Conservation (phyloP, 2,888 invertebrate species). For the Lymantria monacha region DNA sequence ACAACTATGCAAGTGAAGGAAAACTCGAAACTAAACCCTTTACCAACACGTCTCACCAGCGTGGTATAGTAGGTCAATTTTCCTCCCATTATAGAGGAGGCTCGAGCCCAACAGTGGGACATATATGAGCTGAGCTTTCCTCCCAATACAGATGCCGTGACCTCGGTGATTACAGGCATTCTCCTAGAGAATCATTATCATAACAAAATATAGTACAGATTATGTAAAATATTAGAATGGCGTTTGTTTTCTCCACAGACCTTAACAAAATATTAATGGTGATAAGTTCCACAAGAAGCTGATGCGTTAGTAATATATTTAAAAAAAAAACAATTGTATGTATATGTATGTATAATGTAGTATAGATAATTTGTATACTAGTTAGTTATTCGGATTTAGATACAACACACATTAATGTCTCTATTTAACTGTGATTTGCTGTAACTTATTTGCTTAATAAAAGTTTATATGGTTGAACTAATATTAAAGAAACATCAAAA, state of each 20-base stretch:
- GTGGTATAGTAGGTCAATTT: no score
- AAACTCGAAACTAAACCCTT: no score
- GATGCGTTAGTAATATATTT: slow-evolving; percentile 39
- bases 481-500: background rate
- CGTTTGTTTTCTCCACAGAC: slow-evolving; percentile 12
- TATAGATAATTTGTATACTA: slow-evolving; percentile 44
- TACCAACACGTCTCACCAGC: no score
- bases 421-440: slow-evolving; percentile 4
- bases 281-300: slow-evolving; percentile 51
- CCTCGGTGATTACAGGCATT: no score
- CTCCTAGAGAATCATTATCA: no score
- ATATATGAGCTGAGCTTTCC: no score
- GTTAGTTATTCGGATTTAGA: slow-evolving; percentile 43
- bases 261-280: slow-evolving; percentile 36
- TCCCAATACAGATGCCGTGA: no score
- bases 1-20: no score
- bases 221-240: no score
- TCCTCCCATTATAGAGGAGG: no score
- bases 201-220: background rate
- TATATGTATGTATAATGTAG: slow-evolving; percentile 62
- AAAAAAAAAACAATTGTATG: slow-evolving; percentile 62
- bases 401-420: slow-evolving; percentile 3
- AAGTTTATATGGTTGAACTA: background rate
- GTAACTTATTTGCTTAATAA: no score
- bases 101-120: no score